Conservation (phyloP, 2,797 vertebrate species). For the Synaphobranchus kaupii region DNA sequence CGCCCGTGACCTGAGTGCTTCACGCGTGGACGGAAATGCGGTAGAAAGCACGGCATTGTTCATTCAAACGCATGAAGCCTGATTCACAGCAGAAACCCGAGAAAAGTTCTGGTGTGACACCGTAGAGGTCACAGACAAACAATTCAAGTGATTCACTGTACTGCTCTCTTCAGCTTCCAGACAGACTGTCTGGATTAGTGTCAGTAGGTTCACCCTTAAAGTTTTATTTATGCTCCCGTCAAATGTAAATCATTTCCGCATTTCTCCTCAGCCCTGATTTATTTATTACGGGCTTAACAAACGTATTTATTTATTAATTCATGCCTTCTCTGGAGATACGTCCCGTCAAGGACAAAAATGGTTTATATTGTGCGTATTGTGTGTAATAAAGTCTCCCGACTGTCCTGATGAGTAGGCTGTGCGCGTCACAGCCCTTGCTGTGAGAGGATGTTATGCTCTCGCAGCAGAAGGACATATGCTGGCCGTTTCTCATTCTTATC, state of each 20-base stretch:
- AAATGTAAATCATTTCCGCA: not conserved
- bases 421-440: not conserved
- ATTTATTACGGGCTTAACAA: not conserved
- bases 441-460: not conserved
- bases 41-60: not conserved
- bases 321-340: too few species aligned
- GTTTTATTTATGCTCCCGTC: not conserved
- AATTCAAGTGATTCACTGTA: too few species aligned
- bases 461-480: not conserved
- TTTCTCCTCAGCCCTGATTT: not conserved
- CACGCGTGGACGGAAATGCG: not conserved
- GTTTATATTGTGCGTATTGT: too few species aligned
- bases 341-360: not conserved
- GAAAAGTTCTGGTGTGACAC: not conserved
- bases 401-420: not conserved
- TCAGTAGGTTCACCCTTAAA: not conserved
- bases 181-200: not conserved
- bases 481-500: not conserved
- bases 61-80: not conserved
- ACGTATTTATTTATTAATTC: not conserved
- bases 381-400: too few species aligned
- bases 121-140: too few species aligned
- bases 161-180: not conserved
- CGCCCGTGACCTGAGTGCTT: too few species aligned
- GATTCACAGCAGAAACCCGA: not conserved